Evolutionary conservation across 2,113 vertebrate genomes (phyloP).

Genomic region (Elanus axillaris): DNA sequence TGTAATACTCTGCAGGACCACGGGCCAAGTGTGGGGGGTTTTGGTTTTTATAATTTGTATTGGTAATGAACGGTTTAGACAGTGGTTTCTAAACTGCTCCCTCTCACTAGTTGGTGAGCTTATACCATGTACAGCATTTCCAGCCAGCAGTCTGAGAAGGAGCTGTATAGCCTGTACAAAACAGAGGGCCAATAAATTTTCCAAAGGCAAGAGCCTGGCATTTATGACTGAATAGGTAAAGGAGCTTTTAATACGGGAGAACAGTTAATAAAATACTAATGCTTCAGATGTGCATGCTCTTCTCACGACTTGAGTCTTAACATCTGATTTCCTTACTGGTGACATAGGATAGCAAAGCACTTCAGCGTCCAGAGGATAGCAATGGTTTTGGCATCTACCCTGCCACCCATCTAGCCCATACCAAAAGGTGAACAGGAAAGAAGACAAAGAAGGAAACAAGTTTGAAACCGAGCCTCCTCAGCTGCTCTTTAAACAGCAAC

Average conservation of each 20-base stretch:
- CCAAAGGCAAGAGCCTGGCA: rapidly evolving
- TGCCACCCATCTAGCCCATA: background rate
- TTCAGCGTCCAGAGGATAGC: background rate
- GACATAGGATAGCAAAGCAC: background rate
- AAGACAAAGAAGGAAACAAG: background rate
- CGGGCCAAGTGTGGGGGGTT: rapidly evolving
- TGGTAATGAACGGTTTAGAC: background rate
- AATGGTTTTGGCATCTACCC: too few relatives aligned
- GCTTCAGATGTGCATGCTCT: background rate
- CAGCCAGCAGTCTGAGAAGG: background rate
- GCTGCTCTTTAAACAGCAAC: background rate
- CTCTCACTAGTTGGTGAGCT: background rate
- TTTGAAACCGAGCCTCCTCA: background rate
- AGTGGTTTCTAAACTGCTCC: background rate
- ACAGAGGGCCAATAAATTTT: background rate
- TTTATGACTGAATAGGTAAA: background rate
- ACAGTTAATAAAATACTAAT: background rate
- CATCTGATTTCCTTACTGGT: rapidly evolving
- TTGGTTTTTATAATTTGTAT: background rate
- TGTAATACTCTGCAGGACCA: background rate
- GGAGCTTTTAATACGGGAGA: background rate
- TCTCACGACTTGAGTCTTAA: background rate
- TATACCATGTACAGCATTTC: background rate
- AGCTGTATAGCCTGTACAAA: background rate
- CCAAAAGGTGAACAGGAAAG: background rate